phyloP scores from a whole-genome alignment of 1,140 invertebrate genomes.

The Bicyclus anynana region DNA sequence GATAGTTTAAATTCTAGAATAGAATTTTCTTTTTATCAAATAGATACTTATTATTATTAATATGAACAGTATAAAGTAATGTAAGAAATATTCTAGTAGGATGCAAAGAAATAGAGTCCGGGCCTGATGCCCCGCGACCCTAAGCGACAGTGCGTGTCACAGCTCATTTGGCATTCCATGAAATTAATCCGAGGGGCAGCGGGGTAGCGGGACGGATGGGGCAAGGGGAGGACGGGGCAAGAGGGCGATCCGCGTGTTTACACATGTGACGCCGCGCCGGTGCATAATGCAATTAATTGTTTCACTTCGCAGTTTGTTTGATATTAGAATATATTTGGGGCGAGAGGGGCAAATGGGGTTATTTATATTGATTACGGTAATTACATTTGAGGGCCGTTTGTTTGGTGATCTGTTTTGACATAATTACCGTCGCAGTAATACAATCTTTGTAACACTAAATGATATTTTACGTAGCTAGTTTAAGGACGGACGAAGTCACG shows the following conservation, averaged over 20 bases:
- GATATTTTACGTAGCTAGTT: no score
- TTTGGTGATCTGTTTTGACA: neutral
- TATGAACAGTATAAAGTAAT: no score
- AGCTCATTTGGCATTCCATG: slow-evolving; percentile 72
- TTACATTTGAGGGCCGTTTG: neutral
- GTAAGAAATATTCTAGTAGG: no score
- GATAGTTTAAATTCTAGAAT: no score
- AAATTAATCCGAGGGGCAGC: slow-evolving; percentile 61
- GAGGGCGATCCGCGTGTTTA: slow-evolving; percentile 47
- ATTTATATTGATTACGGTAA: neutral
- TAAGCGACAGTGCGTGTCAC: slow-evolving; percentile 43
- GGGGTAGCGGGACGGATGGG: slow-evolving; percentile 24
- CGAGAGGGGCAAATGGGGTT: neutral
- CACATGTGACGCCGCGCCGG: slow-evolving; percentile 49
- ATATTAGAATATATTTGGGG: slow-evolving; percentile 20
- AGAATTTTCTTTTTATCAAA: no score
- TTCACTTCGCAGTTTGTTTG: slow-evolving; percentile 32
- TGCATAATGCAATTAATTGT: slow-evolving; percentile 65
- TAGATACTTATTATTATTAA: no score
- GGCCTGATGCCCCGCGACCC: slow-evolving; percentile 25
- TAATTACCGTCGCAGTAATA: no score
- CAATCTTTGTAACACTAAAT: no score
- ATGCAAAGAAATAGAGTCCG: no score
- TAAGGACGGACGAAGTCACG: no score
- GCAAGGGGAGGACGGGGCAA: slow-evolving; percentile 2